These are phyloP conservation scores for Podarcis siculus DNA, from an alignment of 2,797 vertebrate species.

Conservation along the genomic window DNA sequence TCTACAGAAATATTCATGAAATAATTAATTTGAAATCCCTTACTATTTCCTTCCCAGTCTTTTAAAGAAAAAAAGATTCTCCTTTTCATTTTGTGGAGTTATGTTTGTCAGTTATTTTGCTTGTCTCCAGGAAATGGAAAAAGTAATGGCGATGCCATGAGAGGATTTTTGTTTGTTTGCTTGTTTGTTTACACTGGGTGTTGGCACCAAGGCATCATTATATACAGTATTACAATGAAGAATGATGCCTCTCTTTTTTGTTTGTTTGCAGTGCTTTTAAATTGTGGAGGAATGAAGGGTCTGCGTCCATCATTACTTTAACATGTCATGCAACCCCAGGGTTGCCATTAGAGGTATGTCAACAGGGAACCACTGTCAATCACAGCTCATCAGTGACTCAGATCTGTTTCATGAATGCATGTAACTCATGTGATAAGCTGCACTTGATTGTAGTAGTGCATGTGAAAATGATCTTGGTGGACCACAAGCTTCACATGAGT, in stretches of 20 bases:
- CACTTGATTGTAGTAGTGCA: too few species aligned
- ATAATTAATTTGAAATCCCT: constrained; percentile 54
- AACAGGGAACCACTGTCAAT: background rate
- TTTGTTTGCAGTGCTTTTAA: background rate
- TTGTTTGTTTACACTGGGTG: too few species aligned
- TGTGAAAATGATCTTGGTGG: too few species aligned
- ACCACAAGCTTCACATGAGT: too few species aligned
- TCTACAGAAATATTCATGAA: background rate
- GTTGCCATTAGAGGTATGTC: background rate
- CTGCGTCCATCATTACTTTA: constrained; percentile 22
- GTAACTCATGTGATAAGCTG: too few species aligned
- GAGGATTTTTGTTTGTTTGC: too few species aligned
- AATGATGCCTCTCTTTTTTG: constrained; percentile 7
- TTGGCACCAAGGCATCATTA: constrained; percentile 63
- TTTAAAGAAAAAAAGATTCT: constrained; percentile 29
- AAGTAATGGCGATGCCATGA: constrained; percentile 63
- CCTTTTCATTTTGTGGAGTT: constrained; percentile 66
- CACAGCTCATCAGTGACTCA: background rate
- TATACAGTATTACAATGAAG: constrained; percentile 54
- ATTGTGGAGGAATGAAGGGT: constrained; percentile 18
- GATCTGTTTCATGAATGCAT: background rate
- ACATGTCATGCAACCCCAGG: background rate
- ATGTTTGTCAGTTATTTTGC: constrained; percentile 67
- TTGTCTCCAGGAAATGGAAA: constrained; percentile 72
- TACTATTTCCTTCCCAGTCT: constrained; percentile 20